These are phyloP conservation scores for Harpia harpyja DNA, from an alignment of 2,797 vertebrate species.

Conservation along the genomic window DNA sequence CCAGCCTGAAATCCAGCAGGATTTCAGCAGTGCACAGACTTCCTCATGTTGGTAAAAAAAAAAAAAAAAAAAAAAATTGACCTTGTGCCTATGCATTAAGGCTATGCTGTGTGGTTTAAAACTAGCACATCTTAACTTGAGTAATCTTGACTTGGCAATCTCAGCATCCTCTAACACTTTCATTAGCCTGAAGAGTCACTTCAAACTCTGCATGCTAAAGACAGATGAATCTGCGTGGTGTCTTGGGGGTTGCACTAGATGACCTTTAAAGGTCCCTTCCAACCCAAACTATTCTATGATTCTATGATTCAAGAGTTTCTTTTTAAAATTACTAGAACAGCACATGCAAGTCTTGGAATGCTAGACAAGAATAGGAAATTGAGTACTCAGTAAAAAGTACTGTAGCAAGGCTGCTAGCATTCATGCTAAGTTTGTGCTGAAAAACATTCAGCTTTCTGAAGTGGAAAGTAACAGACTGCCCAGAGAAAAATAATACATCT, in stretches of 20 bases:
- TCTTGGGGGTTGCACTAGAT: background rate
- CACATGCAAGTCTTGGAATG: background rate
- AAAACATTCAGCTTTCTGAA: background rate
- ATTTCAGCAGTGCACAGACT: background rate
- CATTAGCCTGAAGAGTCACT: background rate
- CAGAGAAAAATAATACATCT: background rate
- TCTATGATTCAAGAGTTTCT: background rate
- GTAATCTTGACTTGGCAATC: background rate
- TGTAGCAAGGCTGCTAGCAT: background rate
- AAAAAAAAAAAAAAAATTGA: background rate
- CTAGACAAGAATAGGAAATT: background rate
- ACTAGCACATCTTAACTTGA: background rate
- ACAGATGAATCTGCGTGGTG: background rate
- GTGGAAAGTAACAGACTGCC: background rate
- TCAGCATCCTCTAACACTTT: background rate
- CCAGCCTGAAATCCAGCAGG: background rate
- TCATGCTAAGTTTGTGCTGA: background rate
- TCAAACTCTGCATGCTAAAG: background rate
- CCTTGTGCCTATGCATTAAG: background rate
- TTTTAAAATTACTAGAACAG: background rate
- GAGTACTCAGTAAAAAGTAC: background rate
- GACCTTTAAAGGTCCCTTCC: background rate
- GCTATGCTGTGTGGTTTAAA: background rate
- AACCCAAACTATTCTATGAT: background rate
- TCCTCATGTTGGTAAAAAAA: background rate